Conservation (phyloP, 2,888 invertebrate species). For the Campopleginae sp. region DNA sequence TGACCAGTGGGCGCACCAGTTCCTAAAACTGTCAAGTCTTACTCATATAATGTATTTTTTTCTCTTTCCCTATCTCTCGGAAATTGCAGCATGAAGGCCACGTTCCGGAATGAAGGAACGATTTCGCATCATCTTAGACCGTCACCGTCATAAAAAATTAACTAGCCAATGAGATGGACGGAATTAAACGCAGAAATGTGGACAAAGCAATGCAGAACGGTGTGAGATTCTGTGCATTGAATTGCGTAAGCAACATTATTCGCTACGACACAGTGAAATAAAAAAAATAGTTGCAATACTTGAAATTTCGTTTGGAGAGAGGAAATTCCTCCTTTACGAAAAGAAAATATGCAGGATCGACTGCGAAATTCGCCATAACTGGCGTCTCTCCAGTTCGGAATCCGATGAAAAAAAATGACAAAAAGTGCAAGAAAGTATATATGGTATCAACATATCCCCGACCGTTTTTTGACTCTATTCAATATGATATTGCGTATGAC, state of each 20-base stretch:
- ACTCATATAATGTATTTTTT: not conserved
- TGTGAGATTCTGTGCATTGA: not conserved
- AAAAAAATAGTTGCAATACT: not conserved
- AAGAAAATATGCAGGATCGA: constrained; percentile 73
- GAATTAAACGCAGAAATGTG: not conserved
- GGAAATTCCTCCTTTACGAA: constrained; percentile 78
- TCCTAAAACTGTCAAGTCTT: constrained; percentile 23
- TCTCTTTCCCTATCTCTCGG: not conserved
- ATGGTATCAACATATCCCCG: constrained; percentile 28
- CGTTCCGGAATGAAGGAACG: constrained; percentile 15
- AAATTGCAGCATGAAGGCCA: constrained; percentile 14
- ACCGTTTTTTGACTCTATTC: constrained; percentile 54
- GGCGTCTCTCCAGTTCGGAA: constrained; percentile 20
- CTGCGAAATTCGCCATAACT: constrained; percentile 73
- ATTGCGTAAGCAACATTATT: not conserved
- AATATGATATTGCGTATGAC: constrained; percentile 44
- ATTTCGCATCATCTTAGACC: constrained; percentile 68
- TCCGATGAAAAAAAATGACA: constrained; percentile 15
- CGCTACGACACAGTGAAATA: not conserved
- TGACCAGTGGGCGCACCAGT: constrained; percentile 59
- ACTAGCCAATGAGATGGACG: not conserved
- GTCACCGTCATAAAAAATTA: constrained; percentile 65
- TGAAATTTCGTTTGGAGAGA: constrained; percentile 55
- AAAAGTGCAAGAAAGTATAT: not conserved
- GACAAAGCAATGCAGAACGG: not conserved